Base-by-base conservation (phyloP, 2,797 vertebrate genomes). In the Australoheros facetus region DNA sequence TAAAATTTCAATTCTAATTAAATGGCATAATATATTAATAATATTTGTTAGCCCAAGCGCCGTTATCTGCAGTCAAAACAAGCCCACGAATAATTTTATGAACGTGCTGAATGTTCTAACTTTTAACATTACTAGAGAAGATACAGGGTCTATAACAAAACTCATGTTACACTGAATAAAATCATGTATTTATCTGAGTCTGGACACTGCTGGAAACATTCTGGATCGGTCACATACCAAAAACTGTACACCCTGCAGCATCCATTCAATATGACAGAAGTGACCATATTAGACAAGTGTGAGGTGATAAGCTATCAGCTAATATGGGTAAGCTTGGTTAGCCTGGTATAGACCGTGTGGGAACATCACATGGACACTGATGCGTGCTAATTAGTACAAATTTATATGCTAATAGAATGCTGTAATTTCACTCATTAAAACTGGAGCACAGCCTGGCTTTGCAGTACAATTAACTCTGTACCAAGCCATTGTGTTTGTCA, bases 71-170 rank as follows among this genome's bases (percentile, higher is more conserved):
- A 0, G 37, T 45, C 37, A 64, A 45, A 45, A 64, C 13, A 45
- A 26, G 26, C 37, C 37, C 39, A 64, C 37, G 23, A 45, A 4
- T 0, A 26, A 39, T 64, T 30, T 30, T 30, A 30, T 42, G 26
- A 26, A 26, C 26, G 59, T 0, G 59, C 17, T 45, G 39, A 64
- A 64, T 53, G 51, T 17, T 51, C 7, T 19, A 51, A 51, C 7
- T 0, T 48, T 28, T 28, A 48, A 48, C 0, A 10, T 66, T 64
- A 64, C 26, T 45, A 11, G 14, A 45, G 60, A 45, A 26, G 0
- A 26, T 0, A 45, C 23, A 42, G 10, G 14, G 1, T 48, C 45
- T 26, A 28, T 19, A 12, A 11, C 7, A 16, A 28, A 45, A 28
- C 39, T 45, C 39, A 1, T 28, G 39, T 28, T 45, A 42, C 37